Percentiles rank a stretch among this genome's conserved stretches.
Evolutionary conservation across 2,888 invertebrate genomes (phyloP).

Genomic region (Cerastis leucographa): DNA sequence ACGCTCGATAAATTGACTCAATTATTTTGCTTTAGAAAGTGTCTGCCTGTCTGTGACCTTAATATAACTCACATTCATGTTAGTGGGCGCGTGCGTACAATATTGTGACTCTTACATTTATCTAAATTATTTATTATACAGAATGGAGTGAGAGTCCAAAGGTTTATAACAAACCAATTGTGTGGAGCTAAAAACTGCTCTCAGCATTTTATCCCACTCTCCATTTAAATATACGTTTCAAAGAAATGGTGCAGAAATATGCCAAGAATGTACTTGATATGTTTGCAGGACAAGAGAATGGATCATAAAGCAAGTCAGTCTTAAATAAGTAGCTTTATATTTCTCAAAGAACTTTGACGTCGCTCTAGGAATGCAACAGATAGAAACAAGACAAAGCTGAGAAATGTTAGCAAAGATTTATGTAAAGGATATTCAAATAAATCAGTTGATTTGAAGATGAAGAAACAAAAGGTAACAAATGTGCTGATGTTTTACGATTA

Average conservation of each 20-base stretch:
- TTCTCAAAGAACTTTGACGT: slow-evolving; percentile 57
- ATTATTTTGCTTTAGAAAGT: slow-evolving; percentile 80
- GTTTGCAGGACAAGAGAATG: slow-evolving; percentile 64
- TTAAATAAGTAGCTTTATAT: slow-evolving; percentile 68
- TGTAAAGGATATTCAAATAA: slow-evolving; percentile 28
- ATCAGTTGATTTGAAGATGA: slow-evolving; percentile 28
- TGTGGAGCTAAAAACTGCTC: slow-evolving; percentile 35
- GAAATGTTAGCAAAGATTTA: slow-evolving; percentile 32
- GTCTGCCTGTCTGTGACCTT: slow-evolving; percentile 78
- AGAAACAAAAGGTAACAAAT: slow-evolving; percentile 64
- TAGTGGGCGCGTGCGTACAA: slow-evolving; percentile 69
- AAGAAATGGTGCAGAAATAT: slow-evolving; percentile 58
- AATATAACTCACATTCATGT: slow-evolving; percentile 82
- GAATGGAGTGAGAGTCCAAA: slow-evolving; percentile 26
- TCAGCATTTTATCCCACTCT: slow-evolving; percentile 35
- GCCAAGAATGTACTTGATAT: slow-evolving; percentile 55
- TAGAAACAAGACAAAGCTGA: slow-evolving; percentile 46
- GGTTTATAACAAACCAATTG: slow-evolving; percentile 58
- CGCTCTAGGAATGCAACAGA: slow-evolving; percentile 49
- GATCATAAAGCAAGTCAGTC: slow-evolving; percentile 70
- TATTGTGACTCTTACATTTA: slow-evolving; percentile 70
- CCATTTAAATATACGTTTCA: slow-evolving; percentile 50
- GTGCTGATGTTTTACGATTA: slow-evolving; percentile 47
- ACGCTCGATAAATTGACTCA: slow-evolving; percentile 82
- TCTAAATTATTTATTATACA: slow-evolving; percentile 61